These are phyloP conservation scores for Dicrostonyx torquatus DNA, from an alignment of 2,797 vertebrate species.

Conservation along the genomic window DNA sequence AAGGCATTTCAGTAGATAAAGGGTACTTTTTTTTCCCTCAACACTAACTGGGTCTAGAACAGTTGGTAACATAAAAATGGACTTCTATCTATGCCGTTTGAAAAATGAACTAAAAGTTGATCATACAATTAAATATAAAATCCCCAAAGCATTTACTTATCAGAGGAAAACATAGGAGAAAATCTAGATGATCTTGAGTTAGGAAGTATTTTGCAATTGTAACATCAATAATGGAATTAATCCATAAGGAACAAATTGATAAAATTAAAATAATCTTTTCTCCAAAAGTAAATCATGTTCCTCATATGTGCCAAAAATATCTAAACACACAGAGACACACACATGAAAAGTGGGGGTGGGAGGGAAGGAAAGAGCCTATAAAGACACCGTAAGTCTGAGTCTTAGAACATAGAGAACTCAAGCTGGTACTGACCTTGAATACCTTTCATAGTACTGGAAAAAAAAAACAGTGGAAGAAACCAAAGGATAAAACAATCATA, in stretches of 20 bases:
- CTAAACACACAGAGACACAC: not conserved
- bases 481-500: not conserved
- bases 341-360: no score
- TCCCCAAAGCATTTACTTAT: not conserved
- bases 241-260: not conserved
- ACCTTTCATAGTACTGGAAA: not conserved
- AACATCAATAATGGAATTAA: not conserved
- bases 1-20: not conserved
- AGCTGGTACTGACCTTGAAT: not conserved
- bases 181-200: not conserved
- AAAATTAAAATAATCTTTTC: not conserved
- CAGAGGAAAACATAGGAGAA: not conserved
- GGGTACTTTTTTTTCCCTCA: not conserved
- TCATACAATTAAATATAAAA: not conserved
- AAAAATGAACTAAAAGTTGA: slow-evolving; percentile 28
- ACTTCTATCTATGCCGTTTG: not conserved
- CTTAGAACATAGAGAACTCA: not conserved
- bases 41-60: not conserved
- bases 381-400: not conserved
- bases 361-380: no score
- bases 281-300: not conserved
- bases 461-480: no score
- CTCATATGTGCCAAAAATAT: not conserved
- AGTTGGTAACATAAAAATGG: slow-evolving; percentile 23
- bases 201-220: not conserved